Evolutionary conservation across 2,113 vertebrate genomes (phyloP).

Genomic region (Cyanoramphus novaezelandiae): DNA sequence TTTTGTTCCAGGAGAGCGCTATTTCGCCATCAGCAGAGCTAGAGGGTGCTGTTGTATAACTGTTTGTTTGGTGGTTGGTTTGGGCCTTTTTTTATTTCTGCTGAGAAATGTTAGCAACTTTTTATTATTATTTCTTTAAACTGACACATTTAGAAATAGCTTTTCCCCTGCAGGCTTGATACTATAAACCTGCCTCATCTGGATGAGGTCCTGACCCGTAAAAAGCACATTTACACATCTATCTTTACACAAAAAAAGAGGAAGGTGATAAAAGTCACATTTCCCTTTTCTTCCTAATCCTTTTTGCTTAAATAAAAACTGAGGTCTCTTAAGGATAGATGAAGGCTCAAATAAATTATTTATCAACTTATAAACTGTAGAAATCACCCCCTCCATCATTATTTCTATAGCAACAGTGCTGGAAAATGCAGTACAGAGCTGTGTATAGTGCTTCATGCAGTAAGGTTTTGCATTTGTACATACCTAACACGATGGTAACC

Average conservation of each 20-base stretch:
- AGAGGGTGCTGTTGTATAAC: conserved; percentile 66
- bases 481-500: not conserved
- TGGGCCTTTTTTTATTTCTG: not conserved
- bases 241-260: not conserved
- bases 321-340: not conserved
- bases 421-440: not conserved
- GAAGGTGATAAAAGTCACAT: not conserved
- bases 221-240: not conserved
- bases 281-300: not conserved
- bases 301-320: not conserved
- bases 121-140: not conserved
- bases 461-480: not conserved
- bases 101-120: not conserved
- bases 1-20: not conserved
- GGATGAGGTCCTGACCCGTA: not conserved
- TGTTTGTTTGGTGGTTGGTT: not conserved
- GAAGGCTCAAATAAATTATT: not conserved
- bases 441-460: not conserved
- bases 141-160: not conserved
- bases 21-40: conserved; percentile 2
- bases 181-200: not conserved
- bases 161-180: not conserved
- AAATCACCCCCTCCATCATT: not conserved
- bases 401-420: not conserved
- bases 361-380: not conserved